These are phyloP conservation scores for Pitta sordida DNA, from an alignment of 2,113 vertebrate genomes.

Conservation along the genomic window DNA sequence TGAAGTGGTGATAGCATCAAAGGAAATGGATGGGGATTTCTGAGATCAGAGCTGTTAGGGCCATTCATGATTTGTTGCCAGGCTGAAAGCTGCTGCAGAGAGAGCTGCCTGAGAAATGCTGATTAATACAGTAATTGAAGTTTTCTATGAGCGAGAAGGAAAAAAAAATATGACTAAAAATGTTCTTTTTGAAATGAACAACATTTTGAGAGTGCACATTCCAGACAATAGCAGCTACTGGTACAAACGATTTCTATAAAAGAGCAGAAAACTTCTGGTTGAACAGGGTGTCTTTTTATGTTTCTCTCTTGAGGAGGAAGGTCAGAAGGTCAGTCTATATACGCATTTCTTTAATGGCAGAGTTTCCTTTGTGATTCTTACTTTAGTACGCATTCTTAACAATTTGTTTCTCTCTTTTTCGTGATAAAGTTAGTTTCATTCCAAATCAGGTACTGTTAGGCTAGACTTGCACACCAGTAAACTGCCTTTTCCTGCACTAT, in stretches of 20 bases:
- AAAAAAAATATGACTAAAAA: slow-evolving; percentile 70
- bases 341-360: slow-evolving; percentile 44
- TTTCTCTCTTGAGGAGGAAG: slow-evolving; percentile 46
- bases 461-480: background rate
- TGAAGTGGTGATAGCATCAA: slow-evolving; percentile 61
- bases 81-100: slow-evolving; percentile 41
- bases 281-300: background rate
- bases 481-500: background rate
- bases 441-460: background rate
- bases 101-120: slow-evolving; percentile 70
- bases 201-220: slow-evolving; percentile 60
- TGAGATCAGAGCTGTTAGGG: slow-evolving; percentile 64
- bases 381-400: background rate
- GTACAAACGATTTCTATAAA: slow-evolving; percentile 41
- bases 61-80: slow-evolving; percentile 64
- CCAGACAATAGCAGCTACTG: slow-evolving; percentile 37
- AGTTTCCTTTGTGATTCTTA: slow-evolving; percentile 8
- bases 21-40: slow-evolving; percentile 68
- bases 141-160: slow-evolving; percentile 58
- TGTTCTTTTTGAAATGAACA: slow-evolving; percentile 65
- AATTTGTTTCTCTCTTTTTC: slow-evolving; percentile 47
- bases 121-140: slow-evolving; percentile 73
- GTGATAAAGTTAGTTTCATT: slow-evolving; percentile 17
- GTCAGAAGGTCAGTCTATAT: slow-evolving; percentile 38
- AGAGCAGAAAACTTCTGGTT: background rate